phyloP scores from a whole-genome alignment of 2,113 vertebrate species.

The Oryzias woworae region DNA sequence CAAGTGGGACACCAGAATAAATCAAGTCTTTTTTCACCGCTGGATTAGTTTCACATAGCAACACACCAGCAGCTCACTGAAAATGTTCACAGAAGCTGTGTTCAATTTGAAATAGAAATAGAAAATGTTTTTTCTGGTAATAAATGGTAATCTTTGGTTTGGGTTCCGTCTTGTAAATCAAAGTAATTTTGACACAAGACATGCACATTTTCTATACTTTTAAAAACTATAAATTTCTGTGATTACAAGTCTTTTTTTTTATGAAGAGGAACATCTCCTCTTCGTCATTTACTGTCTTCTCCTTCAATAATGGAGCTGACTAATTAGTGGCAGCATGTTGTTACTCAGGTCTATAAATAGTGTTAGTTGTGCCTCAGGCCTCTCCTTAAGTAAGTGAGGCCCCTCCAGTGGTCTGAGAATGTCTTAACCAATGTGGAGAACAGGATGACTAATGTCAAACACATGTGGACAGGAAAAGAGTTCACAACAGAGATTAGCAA shows the following conservation, averaged over 20 bases:
- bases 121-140: too few species aligned
- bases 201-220: background rate
- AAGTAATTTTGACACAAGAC: background rate
- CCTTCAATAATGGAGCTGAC: slow-evolving; percentile 32
- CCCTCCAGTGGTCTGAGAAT: slow-evolving; percentile 40
- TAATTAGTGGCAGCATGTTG: slow-evolving; percentile 58
- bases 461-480: slow-evolving; percentile 57
- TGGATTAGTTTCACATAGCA: too few species aligned
- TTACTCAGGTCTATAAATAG: slow-evolving; percentile 66
- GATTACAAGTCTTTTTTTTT: background rate
- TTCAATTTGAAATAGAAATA: too few species aligned
- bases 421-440: slow-evolving; percentile 59
- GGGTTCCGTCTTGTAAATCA: too few species aligned
- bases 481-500: slow-evolving; percentile 43
- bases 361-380: slow-evolving; percentile 37
- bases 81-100: too few species aligned
- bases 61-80: too few species aligned
- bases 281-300: slow-evolving; percentile 17
- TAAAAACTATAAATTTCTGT: background rate
- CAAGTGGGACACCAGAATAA: too few species aligned
- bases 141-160: too few species aligned
- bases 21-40: too few species aligned
- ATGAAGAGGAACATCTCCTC: background rate
- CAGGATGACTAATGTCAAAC: slow-evolving; percentile 66
- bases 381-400: slow-evolving; percentile 27